Evolutionary conservation across 1,140 invertebrate species (phyloP), one percentile per base, ranked within the genome.

Genomic region (Nasonia longicornis): DNA sequence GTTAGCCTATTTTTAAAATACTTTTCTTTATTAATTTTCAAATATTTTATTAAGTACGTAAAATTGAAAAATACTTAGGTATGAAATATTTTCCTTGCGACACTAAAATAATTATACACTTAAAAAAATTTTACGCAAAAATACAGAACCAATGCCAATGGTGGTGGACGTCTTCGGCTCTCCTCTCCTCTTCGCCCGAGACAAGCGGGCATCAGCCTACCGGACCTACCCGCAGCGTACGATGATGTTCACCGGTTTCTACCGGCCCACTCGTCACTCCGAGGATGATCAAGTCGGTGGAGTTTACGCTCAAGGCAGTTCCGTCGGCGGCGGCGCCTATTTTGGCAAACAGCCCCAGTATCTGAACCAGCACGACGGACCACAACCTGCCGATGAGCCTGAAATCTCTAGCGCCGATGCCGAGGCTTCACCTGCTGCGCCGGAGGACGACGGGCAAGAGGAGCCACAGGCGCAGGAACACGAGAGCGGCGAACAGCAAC

Each of bases 231-330:
- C 88, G 2, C 86, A 87, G 0, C 85, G 87, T 48, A 85, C 89
- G 2, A 90, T 90, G 89, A 89, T 89, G 87, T 87, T 90, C 75
- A 88, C 88, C 14, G 87, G 89, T 20, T 90, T 88, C 77, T 90
- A 89, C 29, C 85, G 84, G 64, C 89, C 89, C 8, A 75, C 81
- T 1, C 86, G 86, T 8, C 84, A 84, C 0, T 77, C 86, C 8
- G 64, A 11, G 0, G 52, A 38, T 7, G 69, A 71, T 26, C 69
- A 71, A 31, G 71, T 10, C 7, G 20, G 73, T 10, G 87, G 87
- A 3, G 86, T 90, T 3, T 90, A 87, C 74, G 87, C 89, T 0
- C 88, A 90, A 79, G 89, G 89, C 26, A 89, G 88, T 45, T 81
- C 89, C 0, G 86, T 90, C 2, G 87, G 88, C 35, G 89, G 89